A percentile compares a stretch with the other conserved stretches of the same genome.
Evolutionary conservation across 2,888 invertebrate species (phyloP).

Genomic region (Dicyrtomina minuta): DNA sequence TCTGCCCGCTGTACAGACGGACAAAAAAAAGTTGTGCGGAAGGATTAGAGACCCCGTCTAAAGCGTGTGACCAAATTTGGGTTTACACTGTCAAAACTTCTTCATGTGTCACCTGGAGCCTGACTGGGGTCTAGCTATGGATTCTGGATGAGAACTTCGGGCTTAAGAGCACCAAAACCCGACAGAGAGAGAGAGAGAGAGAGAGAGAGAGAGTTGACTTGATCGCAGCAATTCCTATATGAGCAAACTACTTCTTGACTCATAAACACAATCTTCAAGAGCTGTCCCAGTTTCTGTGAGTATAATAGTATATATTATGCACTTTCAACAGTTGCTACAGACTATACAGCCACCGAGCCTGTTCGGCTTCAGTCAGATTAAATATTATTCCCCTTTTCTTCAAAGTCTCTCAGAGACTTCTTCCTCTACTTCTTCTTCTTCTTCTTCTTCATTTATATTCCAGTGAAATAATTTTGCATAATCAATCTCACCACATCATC

Average conservation of each 20-base stretch:
- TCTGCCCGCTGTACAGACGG: too few relatives aligned
- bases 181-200: background rate
- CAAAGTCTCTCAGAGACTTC: too few relatives aligned
- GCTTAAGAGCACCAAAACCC: background rate
- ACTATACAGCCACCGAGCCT: too few relatives aligned
- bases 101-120: constrained; percentile 51
- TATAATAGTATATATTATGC: background rate
- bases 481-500: too few relatives aligned
- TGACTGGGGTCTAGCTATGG: constrained; percentile 7
- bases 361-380: too few relatives aligned
- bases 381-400: too few relatives aligned
- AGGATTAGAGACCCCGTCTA: constrained; percentile 38
- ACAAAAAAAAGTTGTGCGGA: too few relatives aligned
- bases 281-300: background rate
- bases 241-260: background rate
- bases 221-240: background rate
- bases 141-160: background rate
- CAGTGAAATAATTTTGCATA: too few relatives aligned
- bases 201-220: background rate
- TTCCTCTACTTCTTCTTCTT: too few relatives aligned
- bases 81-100: constrained; percentile 51
- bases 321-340: too few relatives aligned
- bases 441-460: too few relatives aligned
- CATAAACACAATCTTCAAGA: background rate
- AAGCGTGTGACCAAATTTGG: constrained; percentile 50